Evolutionary conservation across 2,797 vertebrate species (phyloP).

Genomic region (Pangasius mekongensis): DNA sequence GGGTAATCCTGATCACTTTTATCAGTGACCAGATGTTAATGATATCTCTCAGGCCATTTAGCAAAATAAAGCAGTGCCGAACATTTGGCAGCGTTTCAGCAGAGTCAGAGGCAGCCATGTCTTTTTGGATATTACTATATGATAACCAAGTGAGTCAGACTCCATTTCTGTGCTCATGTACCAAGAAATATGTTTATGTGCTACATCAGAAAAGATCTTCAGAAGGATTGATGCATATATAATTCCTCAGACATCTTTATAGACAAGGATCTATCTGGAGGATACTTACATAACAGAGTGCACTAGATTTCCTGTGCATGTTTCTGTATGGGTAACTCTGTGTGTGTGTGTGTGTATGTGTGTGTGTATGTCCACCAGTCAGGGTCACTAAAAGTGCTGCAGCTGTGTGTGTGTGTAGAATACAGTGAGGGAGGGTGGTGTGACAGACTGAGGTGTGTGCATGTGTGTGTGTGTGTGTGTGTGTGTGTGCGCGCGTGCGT

Average conservation of each 20-base stretch:
- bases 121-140: neutral
- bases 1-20: neutral
- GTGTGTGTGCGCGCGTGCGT: slow-evolving; percentile 39
- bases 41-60: neutral
- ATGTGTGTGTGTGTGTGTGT: slow-evolving; percentile 40
- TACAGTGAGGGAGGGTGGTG: slow-evolving; percentile 60
- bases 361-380: slow-evolving; percentile 23
- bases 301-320: neutral
- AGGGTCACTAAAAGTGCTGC: slow-evolving; percentile 52
- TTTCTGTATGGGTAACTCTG: slow-evolving; percentile 12
- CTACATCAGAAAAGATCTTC: neutral
- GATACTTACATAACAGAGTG: neutral
- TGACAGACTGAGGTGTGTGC: slow-evolving; percentile 69
- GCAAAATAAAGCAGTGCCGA: neutral
- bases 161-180: neutral
- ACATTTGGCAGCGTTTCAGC: neutral
- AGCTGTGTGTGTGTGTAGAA: slow-evolving; percentile 66
- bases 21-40: neutral
- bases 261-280: neutral
- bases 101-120: neutral
- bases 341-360: slow-evolving; percentile 46
- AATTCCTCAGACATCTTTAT: neutral
- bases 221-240: neutral
- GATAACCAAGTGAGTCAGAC: neutral
- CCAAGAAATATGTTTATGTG: neutral